Evolutionary conservation across 2,797 vertebrate species (phyloP), one percentile per base, ranked within the genome.

Genomic region (Pangasius mekongensis): DNA sequence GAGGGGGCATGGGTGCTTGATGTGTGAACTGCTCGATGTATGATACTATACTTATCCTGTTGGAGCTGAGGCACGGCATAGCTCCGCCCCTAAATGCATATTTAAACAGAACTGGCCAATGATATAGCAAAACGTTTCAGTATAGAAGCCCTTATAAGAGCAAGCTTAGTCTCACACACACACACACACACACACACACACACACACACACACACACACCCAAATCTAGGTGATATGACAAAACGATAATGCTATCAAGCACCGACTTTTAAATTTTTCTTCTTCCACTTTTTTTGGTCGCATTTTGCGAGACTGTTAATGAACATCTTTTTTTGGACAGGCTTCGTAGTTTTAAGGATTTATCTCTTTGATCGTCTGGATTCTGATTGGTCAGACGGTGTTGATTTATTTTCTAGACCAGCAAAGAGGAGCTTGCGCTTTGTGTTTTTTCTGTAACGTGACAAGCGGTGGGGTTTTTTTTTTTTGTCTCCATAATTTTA

Each of bases 181-280:
- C 67, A 71, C 33, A 71, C 22, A 71, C 67, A 71, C 67, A 71
- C 33, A 71, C 33, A 71, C 69, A 73, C 71, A 73, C 22, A 74
- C 71, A 74, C 71, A 47, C 39, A 49, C 73, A 49, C 73, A 76
- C 73, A 76, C 73, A 76, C 22, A 49, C 73, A 49, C 24, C 11
- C 43, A 69, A 18, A 69, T 36, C 66, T 69, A 33, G 22, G 22
- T 27, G 60, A 27, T 62, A 62, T 62, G 24, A 27, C 24, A 24
- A 33, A 69, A 8, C 20, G 14, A 33, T 36, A 36, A 67, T 16
- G n/a, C 64, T 33, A 18, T 67, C 14, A 14, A 67, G 30, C 30
- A 33, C 66, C 30, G 30, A 33, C 13, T 67, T 14, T 67, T 56
- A 18, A 0, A 16, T 14, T 52, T 52, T 52, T 54, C 47, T 66